These are phyloP conservation scores for Sparus aurata DNA, from an alignment of 2,797 vertebrate genomes.

Conservation along the genomic window DNA sequence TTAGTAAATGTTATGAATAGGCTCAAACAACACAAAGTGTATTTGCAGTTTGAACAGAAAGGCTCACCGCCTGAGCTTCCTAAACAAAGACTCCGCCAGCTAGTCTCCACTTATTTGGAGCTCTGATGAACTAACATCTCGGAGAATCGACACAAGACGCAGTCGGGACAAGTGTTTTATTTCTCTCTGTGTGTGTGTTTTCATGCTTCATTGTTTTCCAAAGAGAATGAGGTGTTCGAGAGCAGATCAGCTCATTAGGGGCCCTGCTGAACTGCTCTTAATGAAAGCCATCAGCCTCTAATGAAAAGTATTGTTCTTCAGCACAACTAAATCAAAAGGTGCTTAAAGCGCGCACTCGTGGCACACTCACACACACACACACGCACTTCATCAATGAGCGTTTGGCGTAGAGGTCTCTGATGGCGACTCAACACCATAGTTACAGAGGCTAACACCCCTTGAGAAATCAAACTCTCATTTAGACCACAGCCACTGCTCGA, in stretches of 20 bases:
- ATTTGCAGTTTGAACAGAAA: slow-evolving; percentile 30
- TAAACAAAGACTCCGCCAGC: slow-evolving; percentile 1
- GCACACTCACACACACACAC: slow-evolving; percentile 11
- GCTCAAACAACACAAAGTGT: slow-evolving; percentile 38
- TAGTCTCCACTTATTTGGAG: neutral
- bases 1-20: slow-evolving; percentile 47
- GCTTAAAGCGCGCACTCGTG: slow-evolving; percentile 52
- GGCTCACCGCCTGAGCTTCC: neutral
- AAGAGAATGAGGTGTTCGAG: slow-evolving; percentile 59
- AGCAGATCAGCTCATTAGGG: slow-evolving; percentile 66
- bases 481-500: slow-evolving; percentile 71
- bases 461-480: slow-evolving; percentile 83
- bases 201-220: slow-evolving; percentile 50
- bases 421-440: slow-evolving; percentile 60
- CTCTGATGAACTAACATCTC: slow-evolving; percentile 27
- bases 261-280: slow-evolving; percentile 62
- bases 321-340: slow-evolving; percentile 71
- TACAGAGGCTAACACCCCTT: slow-evolving; percentile 60
- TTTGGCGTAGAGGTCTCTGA: slow-evolving; percentile 65
- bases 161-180: slow-evolving; percentile 13
- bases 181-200: neutral
- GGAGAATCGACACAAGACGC: slow-evolving; percentile 21
- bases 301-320: slow-evolving; percentile 80
- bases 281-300: slow-evolving; percentile 72
- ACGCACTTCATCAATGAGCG: slow-evolving; percentile 55